Base-by-base conservation (phyloP, 2,113 vertebrate species). In the Aspiorhynchus laticeps region DNA sequence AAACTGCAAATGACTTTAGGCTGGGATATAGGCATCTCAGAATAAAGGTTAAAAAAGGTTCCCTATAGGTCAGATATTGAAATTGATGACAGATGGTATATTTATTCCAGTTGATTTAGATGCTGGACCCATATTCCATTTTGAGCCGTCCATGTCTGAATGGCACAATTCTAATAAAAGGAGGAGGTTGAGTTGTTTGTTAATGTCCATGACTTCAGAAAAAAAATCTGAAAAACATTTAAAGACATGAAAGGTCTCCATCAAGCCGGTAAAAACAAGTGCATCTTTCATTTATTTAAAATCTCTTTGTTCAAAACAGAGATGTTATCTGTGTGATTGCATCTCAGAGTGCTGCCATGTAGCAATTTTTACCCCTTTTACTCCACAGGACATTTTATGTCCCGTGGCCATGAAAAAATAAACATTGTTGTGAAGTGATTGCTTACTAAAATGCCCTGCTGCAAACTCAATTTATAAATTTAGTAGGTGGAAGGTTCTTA, bases 241-340 rank as follows among this genome's bases (percentile, higher is more conserved):
- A 17, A 9, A 78, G 63, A 88, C 85, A 87, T 88, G 81, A 89
- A 89, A 90, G 89, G 85, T 75, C 36, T 63, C 85, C 76, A 26
- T 31, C 17, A 56, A 78, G 69, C 33, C n/a, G 59, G 81, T 48
- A 11, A 73, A 63, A 88, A 75, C 31, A 51, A 80, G 17, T 24
- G 28, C 21, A 33, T 78, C 85, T 86, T 91, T 85, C 80, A 87
- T 89, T 83, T 77, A 69, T 89, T 85, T 87, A 85, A 74, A 73
- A 21, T 86, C 79, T 86, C 41, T 71, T 85, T 85, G 74, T 67
- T 87, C 17, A 76, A 87, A 88, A 87, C 73, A 83, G 87, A 67
- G 19, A 67, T 53, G 76, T 28, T 86, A 38, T 87, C 74, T 41
- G 69, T 89, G 85, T 89, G 88, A 84, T 90, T 89, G 71, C 33